A percentile compares a stretch with the other conserved stretches of the same genome.
Conservation (phyloP, 2,113 vertebrate genomes). For the Rallus limicola region DNA sequence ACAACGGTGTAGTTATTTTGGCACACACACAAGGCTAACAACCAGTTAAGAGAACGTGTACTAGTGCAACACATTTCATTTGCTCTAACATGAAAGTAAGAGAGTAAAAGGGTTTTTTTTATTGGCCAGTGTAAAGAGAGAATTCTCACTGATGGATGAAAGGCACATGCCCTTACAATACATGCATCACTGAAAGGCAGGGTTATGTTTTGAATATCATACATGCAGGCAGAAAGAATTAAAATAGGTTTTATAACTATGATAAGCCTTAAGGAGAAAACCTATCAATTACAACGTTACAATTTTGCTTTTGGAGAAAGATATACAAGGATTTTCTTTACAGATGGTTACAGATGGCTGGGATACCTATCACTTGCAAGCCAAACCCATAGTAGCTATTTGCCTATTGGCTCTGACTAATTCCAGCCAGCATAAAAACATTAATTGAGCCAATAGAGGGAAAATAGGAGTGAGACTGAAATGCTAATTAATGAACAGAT, state of each 20-base stretch:
- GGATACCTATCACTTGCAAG: neutral
- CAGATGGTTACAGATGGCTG: neutral
- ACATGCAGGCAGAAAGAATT: slow-evolving; percentile 34
- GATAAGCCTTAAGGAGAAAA: neutral
- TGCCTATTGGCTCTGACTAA: neutral
- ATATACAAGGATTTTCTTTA: neutral
- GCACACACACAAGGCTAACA: neutral
- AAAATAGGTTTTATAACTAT: neutral
- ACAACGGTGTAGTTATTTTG: neutral
- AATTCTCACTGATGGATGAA: neutral
- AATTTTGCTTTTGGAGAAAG: neutral
- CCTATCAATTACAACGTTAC: neutral
- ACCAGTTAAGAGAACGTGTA: neutral
- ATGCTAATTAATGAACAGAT: neutral
- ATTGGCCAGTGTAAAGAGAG: neutral
- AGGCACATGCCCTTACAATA: neutral
- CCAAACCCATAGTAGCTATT: neutral
- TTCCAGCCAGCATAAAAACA: neutral
- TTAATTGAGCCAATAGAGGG: neutral
- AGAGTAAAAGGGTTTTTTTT: neutral
- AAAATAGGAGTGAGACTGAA: neutral
- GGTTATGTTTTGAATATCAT: neutral
- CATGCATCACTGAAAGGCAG: slow-evolving; percentile 1
- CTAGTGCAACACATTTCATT: neutral
- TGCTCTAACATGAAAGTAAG: neutral